Evolutionary conservation across 1,140 invertebrate genomes (phyloP).

Genomic region (Pomacea maculata): DNA sequence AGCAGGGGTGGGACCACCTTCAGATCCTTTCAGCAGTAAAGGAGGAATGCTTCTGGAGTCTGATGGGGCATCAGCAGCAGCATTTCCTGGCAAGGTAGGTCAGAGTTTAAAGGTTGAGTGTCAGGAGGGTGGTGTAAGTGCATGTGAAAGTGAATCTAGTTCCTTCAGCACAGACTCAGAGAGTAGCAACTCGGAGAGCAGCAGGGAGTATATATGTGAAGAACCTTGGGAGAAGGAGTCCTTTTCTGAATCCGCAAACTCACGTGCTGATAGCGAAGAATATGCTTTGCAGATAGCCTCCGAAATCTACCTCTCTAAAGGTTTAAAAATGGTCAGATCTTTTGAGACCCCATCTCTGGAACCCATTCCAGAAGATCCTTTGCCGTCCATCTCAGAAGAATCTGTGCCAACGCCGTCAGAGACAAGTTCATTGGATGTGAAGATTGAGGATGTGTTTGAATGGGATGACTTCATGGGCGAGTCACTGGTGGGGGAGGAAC

Average conservation of each 20-base stretch:
- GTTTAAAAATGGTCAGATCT: slow-evolving; percentile 29
- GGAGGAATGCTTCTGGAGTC: neutral
- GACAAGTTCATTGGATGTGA: slow-evolving; percentile 36
- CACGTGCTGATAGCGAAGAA: slow-evolving; percentile 28
- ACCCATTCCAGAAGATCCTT: slow-evolving; percentile 55
- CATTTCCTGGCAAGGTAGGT: neutral
- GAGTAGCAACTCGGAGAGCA: slow-evolving; percentile 4
- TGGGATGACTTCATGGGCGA: slow-evolving; percentile 60
- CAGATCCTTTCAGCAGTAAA: neutral
- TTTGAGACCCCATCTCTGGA: slow-evolving; percentile 40
- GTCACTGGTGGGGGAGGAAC: slow-evolving; percentile 45
- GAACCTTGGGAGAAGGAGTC: slow-evolving; percentile 1
- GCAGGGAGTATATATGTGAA: slow-evolving; percentile 17
- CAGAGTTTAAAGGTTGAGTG: slow-evolving; percentile 1
- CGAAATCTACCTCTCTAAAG: slow-evolving; percentile 56
- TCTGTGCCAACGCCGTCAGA: slow-evolving; percentile 30
- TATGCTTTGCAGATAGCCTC: slow-evolving; percentile 45
- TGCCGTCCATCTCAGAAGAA: slow-evolving; percentile 37
- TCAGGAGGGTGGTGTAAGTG: neutral
- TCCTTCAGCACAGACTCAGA: slow-evolving; percentile 1
- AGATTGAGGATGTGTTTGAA: slow-evolving; percentile 51
- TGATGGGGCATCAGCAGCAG: neutral
- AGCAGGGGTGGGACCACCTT: neutral
- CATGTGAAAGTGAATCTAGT: neutral
- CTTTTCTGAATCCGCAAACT: neutral